A percentile compares a stretch with the other conserved stretches of the same genome.
phyloP scores from a whole-genome alignment of 2,888 invertebrate species.

The Himalopsyche japonica region DNA sequence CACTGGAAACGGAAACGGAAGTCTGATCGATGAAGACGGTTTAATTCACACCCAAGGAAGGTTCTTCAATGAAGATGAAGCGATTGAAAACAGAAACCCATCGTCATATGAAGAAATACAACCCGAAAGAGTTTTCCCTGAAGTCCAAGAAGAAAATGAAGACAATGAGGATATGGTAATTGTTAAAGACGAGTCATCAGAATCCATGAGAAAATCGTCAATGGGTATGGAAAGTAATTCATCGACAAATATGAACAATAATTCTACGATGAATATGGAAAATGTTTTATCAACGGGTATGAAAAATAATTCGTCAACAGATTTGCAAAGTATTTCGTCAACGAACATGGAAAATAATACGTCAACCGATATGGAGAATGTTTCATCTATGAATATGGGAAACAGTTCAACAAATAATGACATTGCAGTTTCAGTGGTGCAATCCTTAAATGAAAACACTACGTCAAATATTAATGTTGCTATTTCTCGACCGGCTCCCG shows the following conservation, averaged over 20 bases:
- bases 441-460: constrained; percentile 18
- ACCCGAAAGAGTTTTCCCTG: constrained; percentile 25
- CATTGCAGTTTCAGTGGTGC: neutral
- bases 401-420: neutral
- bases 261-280: too few relatives aligned
- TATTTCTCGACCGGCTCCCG: constrained; percentile 49
- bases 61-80: constrained; percentile 32
- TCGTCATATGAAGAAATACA: constrained; percentile 2
- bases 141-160: constrained; percentile 34
- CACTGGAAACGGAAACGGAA: neutral
- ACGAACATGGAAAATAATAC: neutral
- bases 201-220: neutral
- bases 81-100: neutral
- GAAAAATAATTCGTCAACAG: neutral
- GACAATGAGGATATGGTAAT: constrained; percentile 29
- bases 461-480: constrained; percentile 23
- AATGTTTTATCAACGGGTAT: too few relatives aligned
- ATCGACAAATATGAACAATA: too few relatives aligned
- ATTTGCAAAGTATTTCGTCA: neutral
- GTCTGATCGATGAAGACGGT: neutral
- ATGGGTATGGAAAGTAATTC: too few relatives aligned
- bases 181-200: neutral
- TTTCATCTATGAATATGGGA: neutral
- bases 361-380: too few relatives aligned
- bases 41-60: constrained; percentile 21